A percentile compares a stretch with the other conserved stretches of the same genome.
phyloP scores from a whole-genome alignment of 2,888 invertebrate species.

The Vanessa cardui region DNA sequence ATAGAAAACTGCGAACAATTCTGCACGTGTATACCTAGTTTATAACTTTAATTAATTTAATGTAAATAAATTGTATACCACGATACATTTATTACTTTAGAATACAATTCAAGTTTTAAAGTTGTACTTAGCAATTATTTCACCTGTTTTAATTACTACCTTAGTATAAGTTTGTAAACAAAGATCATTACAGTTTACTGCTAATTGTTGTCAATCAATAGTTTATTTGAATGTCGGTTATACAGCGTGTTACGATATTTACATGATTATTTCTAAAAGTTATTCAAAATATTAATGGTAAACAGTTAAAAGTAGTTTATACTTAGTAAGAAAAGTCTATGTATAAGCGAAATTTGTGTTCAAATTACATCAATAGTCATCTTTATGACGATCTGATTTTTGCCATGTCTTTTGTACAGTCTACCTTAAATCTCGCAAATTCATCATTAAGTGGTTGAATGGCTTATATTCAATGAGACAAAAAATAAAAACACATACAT shows the following conservation, averaged over 20 bases:
- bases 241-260: slow-evolving; percentile 17
- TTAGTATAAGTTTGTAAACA: slow-evolving; percentile 42
- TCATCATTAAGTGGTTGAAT: too few species aligned
- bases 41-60: too few species aligned
- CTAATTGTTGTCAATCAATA: slow-evolving; percentile 25
- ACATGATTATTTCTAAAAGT: not conserved
- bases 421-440: too few species aligned
- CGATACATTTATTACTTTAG: not conserved
- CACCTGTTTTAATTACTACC: slow-evolving; percentile 36
- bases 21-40: not conserved
- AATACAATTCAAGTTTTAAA: not conserved
- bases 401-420: too few species aligned
- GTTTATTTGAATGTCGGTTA: slow-evolving; percentile 2
- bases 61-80: not conserved
- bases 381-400: too few species aligned
- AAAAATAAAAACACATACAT: too few species aligned
- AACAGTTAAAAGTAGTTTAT: not conserved
- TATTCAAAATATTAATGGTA: not conserved
- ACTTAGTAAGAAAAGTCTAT: too few species aligned
- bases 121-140: slow-evolving; percentile 6
- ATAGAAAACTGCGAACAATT: not conserved
- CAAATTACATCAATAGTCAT: too few species aligned
- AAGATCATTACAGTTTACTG: slow-evolving; percentile 39
- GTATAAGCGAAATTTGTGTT: too few species aligned
- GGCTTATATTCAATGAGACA: too few species aligned